phyloP scores from a whole-genome alignment of 37 sponge, comb jelly and placozoan genomes.

The Tethya wilhelma region DNA sequence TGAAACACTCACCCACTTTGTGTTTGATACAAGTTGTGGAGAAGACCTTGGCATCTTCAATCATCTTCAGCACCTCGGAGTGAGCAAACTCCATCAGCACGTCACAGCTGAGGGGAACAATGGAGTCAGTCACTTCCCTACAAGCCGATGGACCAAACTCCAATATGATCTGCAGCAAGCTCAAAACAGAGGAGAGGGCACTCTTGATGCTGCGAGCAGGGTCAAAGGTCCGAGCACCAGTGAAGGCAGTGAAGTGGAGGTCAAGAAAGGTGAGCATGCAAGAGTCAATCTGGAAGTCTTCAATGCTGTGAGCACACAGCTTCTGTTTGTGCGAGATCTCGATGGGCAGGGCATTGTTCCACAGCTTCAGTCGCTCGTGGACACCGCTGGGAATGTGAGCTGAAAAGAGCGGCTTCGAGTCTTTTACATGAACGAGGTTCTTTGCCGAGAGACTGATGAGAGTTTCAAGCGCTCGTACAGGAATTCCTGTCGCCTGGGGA shows the following conservation, averaged over 20 bases:
- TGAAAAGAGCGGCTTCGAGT: constrained; percentile 27
- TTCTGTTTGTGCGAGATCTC: constrained; percentile 31
- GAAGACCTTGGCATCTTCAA: constrained; percentile 15
- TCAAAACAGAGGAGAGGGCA: constrained; percentile 19
- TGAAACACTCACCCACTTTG: constrained; percentile 19
- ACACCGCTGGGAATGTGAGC: constrained; percentile 34
- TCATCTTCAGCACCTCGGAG: constrained; percentile 15
- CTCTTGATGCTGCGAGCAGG: constrained; percentile 64
- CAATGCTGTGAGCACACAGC: constrained; percentile 12
- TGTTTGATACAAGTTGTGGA: not conserved
- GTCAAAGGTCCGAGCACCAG: constrained; percentile 53
- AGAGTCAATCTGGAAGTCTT: constrained; percentile 8
- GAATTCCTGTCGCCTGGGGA: not conserved
- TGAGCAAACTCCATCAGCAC: constrained; percentile 39
- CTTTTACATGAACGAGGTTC: constrained; percentile 19
- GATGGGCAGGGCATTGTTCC: constrained; percentile 33
- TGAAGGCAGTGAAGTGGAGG: constrained; percentile 47
- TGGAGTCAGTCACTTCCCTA: not conserved
- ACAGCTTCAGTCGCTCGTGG: constrained; percentile 37
- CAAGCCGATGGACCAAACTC: not conserved
- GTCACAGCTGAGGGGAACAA: constrained; percentile 31
- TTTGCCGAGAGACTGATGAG: constrained; percentile 39
- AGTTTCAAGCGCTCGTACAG: constrained; percentile 1
- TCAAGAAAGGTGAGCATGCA: constrained; percentile 40
- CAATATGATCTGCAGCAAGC: constrained; percentile 9